Conservation (phyloP, 2,888 invertebrate species). For the Malachius bipustulatus region DNA sequence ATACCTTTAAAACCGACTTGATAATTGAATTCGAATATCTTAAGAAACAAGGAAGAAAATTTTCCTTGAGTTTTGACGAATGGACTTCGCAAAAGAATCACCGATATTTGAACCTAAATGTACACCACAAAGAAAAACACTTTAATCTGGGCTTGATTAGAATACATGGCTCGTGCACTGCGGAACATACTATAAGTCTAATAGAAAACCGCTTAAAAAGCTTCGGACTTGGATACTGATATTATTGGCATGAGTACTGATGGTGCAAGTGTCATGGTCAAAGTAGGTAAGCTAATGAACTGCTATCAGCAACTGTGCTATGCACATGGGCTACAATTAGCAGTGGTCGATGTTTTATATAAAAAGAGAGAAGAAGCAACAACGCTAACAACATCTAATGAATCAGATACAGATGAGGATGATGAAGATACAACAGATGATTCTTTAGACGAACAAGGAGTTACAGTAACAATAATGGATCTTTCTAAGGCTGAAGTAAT, state of each 20-base stretch:
- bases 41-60: constrained; percentile 9
- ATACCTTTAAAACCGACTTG: constrained; percentile 15
- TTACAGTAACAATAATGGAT: constrained; percentile 10
- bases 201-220: constrained; percentile 16
- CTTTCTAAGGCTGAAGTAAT: constrained; percentile 10
- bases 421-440: constrained; percentile 3
- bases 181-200: constrained; percentile 15
- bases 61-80: constrained; percentile 14
- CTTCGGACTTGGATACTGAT: constrained; percentile 16
- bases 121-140: constrained; percentile 14
- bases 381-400: constrained; percentile 10
- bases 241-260: constrained; percentile 17
- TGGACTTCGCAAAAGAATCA: constrained; percentile 15
- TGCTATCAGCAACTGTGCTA: constrained; percentile 19
- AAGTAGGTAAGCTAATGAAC: constrained; percentile 13
- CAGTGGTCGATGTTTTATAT: constrained; percentile 19
- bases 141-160: constrained; percentile 18
- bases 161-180: constrained; percentile 15
- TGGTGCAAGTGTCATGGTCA: constrained; percentile 7
- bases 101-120: constrained; percentile 17
- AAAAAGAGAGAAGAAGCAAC: constrained; percentile 14
- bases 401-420: constrained; percentile 5
- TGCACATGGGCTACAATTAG: constrained; percentile 20
- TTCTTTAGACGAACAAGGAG: constrained; percentile 6
- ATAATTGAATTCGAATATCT: constrained; percentile 14